Evolutionary conservation across 2,797 vertebrate genomes (phyloP).

Genomic region (Crocidura indochinensis): DNA sequence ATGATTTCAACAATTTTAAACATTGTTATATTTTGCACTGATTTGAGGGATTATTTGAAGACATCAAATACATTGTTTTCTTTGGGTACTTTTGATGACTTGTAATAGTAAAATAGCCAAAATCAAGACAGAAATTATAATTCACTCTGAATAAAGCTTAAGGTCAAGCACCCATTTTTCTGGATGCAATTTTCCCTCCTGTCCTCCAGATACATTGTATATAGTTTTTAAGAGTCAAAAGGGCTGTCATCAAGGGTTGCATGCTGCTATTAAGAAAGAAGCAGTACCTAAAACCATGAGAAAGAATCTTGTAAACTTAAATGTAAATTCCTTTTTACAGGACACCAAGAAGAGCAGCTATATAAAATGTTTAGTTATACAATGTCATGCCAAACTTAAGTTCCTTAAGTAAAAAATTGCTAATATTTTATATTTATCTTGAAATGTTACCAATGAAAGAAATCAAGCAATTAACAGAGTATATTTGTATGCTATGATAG

Average conservation of each 20-base stretch:
- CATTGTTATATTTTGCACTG: not conserved
- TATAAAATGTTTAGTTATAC: slow-evolving; percentile 69
- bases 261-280: slow-evolving; percentile 67
- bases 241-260: slow-evolving; percentile 26
- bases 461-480: slow-evolving; percentile 67
- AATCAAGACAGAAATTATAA: slow-evolving; percentile 40
- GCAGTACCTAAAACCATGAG: slow-evolving; percentile 54
- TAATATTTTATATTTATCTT: slow-evolving; percentile 73
- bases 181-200: not conserved
- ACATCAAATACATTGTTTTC: slow-evolving; percentile 30
- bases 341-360: slow-evolving; percentile 64
- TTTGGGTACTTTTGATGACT: slow-evolving; percentile 14
- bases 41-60: slow-evolving; percentile 38
- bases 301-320: not conserved
- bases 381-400: slow-evolving; percentile 67
- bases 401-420: slow-evolving; percentile 70
- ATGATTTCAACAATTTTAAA: slow-evolving; percentile 54
- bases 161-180: slow-evolving; percentile 59
- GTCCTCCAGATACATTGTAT: slow-evolving; percentile 50
- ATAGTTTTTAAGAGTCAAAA: slow-evolving; percentile 47
- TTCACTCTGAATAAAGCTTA: slow-evolving; percentile 17
- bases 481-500: slow-evolving; percentile 57
- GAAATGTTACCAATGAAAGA: slow-evolving; percentile 70
- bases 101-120: slow-evolving; percentile 25
- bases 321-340: slow-evolving; percentile 55